Evolutionary conservation across 92 coral and sea anemone genomes (phyloP), one percentile per base, ranked within the genome.

Genomic region (Heliopora coerulea): DNA sequence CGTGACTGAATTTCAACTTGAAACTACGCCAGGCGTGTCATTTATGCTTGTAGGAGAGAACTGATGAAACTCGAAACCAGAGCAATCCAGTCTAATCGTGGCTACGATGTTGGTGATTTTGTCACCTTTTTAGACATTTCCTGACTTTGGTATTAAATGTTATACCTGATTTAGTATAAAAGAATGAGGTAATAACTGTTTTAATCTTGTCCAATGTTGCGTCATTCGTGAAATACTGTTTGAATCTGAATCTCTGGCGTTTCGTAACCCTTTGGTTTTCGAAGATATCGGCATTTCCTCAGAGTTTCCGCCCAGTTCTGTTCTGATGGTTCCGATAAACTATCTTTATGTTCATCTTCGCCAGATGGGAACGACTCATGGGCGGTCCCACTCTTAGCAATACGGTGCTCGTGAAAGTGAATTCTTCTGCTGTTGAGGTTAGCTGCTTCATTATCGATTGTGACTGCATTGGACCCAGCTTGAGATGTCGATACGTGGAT

Each of bases 241-340:
- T 70, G 63, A 24, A 70, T 52, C 0, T 48, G 46, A 1, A 54
- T 54, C 37, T 70, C 77, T 1, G 77, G 77, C 3, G 77, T 70
- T 33, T 70, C 77, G 20, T 52, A 52, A 15, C 77, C 77, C 10
- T 58, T 56, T 8, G 77, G 77, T 54, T 54, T 70, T 70, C 77
- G 18, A 24, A 70, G 29, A 54, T 70, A 70, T 10, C 77, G 77
- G 54, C 77, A 70, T 21, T 56, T 49, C 24, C 39, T 33, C 30
- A 70, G 20, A 30, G 74, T 67, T 21, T 70, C 77, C 17, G 48
- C 49, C 77, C 77, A 70, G 54, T 67, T 44, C 31, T 70, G 59
- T 15, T 50, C 49, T 6, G 41, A 25, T 25, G 58, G 62, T 24
- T 8, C 40, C 49, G 77, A 27, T 18, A 29, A 27, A 33, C 54